These are phyloP conservation scores for Girardia tigrina DNA, from an alignment of 2,888 invertebrate species.

Conservation along the genomic window DNA sequence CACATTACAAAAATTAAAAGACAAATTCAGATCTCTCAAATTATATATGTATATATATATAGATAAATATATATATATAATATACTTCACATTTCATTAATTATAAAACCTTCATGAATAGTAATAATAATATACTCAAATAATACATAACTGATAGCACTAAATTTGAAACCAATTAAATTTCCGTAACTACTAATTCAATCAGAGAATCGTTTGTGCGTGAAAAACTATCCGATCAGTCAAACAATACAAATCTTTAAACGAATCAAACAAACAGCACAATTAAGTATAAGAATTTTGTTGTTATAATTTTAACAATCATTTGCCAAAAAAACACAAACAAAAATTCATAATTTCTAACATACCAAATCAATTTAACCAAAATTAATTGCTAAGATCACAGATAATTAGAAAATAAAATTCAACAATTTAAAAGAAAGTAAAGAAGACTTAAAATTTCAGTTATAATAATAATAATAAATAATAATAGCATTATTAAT, in stretches of 20 bases:
- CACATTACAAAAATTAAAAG: too few relatives aligned
- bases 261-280: background rate
- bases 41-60: too few relatives aligned
- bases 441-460: background rate
- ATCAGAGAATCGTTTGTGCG: background rate
- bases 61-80: too few relatives aligned
- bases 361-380: background rate
- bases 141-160: background rate
- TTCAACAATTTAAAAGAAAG: background rate
- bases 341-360: background rate
- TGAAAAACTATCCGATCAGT: background rate
- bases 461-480: background rate
- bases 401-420: background rate
- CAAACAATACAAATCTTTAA: background rate
- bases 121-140: too few relatives aligned
- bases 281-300: background rate
- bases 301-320: background rate
- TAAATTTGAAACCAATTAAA: background rate
- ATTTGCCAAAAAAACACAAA: too few relatives aligned
- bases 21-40: too few relatives aligned
- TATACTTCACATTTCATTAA: background rate
- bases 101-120: background rate
- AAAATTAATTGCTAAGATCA: background rate
- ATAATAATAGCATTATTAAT: too few relatives aligned
- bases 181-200: background rate